These are phyloP conservation scores for Clarias magur DNA, from an alignment of 2,113 vertebrate species.

Conservation along the genomic window DNA sequence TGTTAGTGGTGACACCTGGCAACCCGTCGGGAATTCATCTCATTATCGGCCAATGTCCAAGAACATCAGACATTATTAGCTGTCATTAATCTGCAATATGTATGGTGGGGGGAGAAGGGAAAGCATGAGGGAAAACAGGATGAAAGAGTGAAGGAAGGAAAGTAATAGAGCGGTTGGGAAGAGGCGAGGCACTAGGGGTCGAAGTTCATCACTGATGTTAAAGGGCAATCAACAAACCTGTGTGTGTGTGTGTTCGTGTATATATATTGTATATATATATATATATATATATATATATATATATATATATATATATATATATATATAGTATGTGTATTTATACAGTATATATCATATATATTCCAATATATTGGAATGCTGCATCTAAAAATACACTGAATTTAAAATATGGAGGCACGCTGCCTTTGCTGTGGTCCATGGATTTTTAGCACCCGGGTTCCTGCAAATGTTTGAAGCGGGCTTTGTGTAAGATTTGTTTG, in stretches of 20 bases:
- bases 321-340: too few relatives aligned
- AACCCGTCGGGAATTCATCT: constrained; percentile 95
- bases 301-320: not conserved
- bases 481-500: constrained; percentile 63
- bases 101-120: constrained; percentile 66
- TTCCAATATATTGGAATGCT: not conserved
- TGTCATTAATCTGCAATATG: constrained; percentile 98
- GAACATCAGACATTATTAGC: constrained; percentile 99
- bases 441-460: constrained; percentile 9
- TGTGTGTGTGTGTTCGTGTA: not conserved
- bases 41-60: constrained; percentile 97
- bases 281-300: not conserved
- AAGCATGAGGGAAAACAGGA: constrained; percentile 64
- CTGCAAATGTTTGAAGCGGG: constrained; percentile 45
- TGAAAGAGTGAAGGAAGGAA: constrained; percentile 22
- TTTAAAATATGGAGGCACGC: constrained; percentile 16
- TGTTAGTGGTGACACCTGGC: constrained; percentile 98
- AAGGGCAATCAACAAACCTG: constrained; percentile 59
- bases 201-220: constrained; percentile 71
- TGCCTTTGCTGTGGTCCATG: not conserved
- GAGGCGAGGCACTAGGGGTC: constrained; percentile 70
- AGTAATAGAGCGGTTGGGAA: constrained; percentile 60
- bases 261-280: not conserved
- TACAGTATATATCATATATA: not conserved
- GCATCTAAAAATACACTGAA: not conserved